Percentiles rank a stretch among this genome's conserved stretches.
Conservation (phyloP, 2,797 vertebrate genomes). For the Neosilurus hyrtlii region DNA sequence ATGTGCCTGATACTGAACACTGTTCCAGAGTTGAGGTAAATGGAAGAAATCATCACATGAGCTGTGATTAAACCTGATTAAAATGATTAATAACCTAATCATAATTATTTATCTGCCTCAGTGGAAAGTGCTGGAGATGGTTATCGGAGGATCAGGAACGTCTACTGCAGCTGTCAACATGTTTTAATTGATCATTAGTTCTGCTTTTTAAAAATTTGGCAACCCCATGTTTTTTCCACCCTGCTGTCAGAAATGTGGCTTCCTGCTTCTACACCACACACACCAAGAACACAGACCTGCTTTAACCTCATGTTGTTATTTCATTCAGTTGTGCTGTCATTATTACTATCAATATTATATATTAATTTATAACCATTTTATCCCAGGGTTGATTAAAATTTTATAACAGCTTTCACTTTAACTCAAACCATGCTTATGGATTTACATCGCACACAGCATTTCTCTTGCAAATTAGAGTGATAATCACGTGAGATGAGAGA, state of each 20-base stretch:
- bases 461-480: background rate
- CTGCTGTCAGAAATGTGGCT: background rate
- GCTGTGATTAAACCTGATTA: background rate
- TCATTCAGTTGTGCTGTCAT: background rate
- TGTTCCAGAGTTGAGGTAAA: background rate
- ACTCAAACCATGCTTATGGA: background rate
- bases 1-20: background rate
- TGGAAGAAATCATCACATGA: background rate
- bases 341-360: too few relatives aligned
- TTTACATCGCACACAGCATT: background rate
- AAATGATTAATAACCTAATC: too few relatives aligned
- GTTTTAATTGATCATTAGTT: background rate
- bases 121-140: background rate
- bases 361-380: background rate
- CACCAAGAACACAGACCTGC: background rate
- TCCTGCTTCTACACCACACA: background rate
- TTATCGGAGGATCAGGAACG: background rate
- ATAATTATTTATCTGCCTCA: background rate
- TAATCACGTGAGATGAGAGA: background rate
- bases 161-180: too few relatives aligned
- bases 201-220: background rate
- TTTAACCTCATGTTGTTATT: background rate
- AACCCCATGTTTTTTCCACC: background rate
- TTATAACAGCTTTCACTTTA: background rate
- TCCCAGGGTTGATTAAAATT: background rate